These are phyloP conservation scores for Carassius gibelio DNA, from an alignment of 2,113 vertebrate species.

Conservation along the genomic window DNA sequence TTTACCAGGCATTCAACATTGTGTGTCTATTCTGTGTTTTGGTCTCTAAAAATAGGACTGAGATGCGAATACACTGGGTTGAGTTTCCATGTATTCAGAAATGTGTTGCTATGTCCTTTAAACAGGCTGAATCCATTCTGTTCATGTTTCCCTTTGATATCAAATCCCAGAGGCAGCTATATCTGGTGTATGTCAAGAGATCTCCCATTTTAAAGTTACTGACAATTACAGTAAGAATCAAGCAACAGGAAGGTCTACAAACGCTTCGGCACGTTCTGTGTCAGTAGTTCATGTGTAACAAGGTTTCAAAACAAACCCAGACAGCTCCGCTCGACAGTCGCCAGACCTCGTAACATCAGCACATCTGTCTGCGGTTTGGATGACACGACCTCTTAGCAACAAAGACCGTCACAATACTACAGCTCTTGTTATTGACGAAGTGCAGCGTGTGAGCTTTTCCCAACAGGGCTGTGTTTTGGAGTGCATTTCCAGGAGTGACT, in stretches of 20 bases:
- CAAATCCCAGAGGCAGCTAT: slow-evolving; percentile 1
- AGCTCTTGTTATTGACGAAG: not conserved
- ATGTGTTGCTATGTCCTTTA: not conserved
- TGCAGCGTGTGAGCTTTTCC: slow-evolving; percentile 19
- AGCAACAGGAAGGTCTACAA: not conserved
- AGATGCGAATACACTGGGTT: not conserved
- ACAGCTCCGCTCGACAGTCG: not conserved
- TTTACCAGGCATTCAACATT: not conserved
- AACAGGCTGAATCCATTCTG: not conserved
- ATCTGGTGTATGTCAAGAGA: not conserved
- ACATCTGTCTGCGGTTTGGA: not conserved
- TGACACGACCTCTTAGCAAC: not conserved
- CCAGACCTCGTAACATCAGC: slow-evolving; percentile 8
- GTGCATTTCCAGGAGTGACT: not conserved
- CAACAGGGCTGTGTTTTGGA: slow-evolving; percentile 11
- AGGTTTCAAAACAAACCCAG: slow-evolving; percentile 23
- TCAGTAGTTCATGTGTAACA: not conserved
- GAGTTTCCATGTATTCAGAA: slow-evolving; percentile 13
- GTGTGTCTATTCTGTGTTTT: not conserved
- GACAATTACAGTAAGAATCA: not conserved
- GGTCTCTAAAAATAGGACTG: slow-evolving; percentile 8
- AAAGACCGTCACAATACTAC: not conserved
- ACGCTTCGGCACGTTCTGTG: not conserved
- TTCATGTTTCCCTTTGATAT: not conserved
- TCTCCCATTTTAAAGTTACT: not conserved